phyloP scores from a whole-genome alignment of 92 coral and sea anemone species.

The Galaxea fascicularis region DNA sequence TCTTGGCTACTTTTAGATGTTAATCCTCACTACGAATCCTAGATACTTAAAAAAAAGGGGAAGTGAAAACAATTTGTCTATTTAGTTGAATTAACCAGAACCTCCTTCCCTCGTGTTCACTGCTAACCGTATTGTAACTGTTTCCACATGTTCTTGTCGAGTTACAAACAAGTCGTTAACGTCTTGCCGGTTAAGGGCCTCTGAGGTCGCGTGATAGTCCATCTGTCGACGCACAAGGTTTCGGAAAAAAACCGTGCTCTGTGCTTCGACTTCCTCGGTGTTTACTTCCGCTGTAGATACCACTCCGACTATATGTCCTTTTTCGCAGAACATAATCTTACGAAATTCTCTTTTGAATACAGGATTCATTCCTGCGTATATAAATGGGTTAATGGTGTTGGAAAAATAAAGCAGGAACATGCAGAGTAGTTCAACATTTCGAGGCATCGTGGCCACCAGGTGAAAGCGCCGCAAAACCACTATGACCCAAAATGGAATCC shows the following conservation, averaged over 20 bases:
- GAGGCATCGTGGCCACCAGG: slow-evolving; percentile 34
- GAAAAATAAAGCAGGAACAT: slow-evolving; percentile 52
- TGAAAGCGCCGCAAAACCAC: slow-evolving; percentile 52
- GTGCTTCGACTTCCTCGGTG: slow-evolving; percentile 4
- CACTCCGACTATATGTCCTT: neutral
- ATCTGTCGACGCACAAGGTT: neutral
- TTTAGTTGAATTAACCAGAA: no score
- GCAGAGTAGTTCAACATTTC: slow-evolving; percentile 37
- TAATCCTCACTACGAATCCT: no score
- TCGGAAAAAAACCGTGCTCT: neutral
- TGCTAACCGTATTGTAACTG: neutral
- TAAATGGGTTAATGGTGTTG: slow-evolving; percentile 55
- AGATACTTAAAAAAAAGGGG: no score
- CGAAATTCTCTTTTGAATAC: slow-evolving; percentile 49
- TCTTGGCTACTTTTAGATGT: no score
- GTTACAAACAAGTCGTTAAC: neutral
- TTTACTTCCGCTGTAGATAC: slow-evolving; percentile 7
- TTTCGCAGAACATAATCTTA: slow-evolving; percentile 17
- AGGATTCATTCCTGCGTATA: slow-evolving; percentile 59
- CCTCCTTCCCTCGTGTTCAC: neutral
- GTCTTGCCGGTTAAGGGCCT: neutral
- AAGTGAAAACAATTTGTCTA: no score
- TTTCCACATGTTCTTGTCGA: neutral
- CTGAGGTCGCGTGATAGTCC: neutral
- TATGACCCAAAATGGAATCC: slow-evolving; percentile 69